phyloP scores from a whole-genome alignment of 2,113 vertebrate species.

The Myotis brandtii region DNA sequence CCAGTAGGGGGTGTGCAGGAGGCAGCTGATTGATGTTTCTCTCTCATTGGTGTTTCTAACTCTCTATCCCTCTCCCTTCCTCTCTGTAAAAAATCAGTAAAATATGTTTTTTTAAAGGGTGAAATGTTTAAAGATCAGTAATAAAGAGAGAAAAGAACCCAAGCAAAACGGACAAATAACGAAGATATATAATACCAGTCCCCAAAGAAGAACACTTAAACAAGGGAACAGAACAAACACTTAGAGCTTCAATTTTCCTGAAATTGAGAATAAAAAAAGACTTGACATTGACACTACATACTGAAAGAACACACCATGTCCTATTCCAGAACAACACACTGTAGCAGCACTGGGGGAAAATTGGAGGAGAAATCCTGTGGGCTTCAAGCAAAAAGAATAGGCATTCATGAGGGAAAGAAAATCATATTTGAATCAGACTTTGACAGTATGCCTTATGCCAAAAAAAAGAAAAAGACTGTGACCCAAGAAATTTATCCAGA shows the following conservation, averaged over 20 bases:
- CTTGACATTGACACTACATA: neutral
- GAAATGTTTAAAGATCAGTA: neutral
- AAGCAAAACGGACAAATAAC: neutral
- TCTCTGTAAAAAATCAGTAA: too few relatives aligned
- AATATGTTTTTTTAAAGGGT: too few relatives aligned
- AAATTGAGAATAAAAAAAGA: neutral
- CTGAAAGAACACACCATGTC: neutral
- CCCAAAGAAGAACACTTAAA: neutral
- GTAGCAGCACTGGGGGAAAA: neutral
- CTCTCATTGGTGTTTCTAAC: too few relatives aligned
- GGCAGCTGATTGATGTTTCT: too few relatives aligned
- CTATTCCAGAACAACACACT: neutral
- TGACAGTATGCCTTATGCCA: neutral
- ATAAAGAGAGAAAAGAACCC: neutral
- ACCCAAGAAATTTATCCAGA: slow-evolving; percentile 13
- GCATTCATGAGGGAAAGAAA: neutral
- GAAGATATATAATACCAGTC: neutral
- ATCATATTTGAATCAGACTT: neutral
- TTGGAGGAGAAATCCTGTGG: neutral
- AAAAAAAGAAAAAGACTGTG: neutral
- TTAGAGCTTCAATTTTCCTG: neutral
- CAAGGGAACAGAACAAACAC: neutral
- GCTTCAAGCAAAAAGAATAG: neutral
- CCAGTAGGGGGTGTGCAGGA: too few relatives aligned
- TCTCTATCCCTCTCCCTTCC: too few relatives aligned